Base-by-base conservation (phyloP, 2,797 vertebrate species). In the Pseudocheirus occidentalis region DNA sequence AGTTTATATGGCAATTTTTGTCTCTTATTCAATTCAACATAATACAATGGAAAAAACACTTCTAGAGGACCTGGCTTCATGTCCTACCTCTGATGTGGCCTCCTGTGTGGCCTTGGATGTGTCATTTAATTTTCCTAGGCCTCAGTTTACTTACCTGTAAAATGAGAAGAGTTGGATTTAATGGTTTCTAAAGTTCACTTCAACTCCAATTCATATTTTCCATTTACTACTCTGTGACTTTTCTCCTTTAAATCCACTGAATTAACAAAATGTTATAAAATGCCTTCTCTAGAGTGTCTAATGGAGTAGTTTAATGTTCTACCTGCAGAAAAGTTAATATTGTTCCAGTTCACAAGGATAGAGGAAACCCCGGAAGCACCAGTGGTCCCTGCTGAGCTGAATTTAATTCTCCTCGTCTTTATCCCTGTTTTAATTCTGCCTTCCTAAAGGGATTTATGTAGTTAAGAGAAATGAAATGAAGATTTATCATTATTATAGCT, bases 391-490 rank as follows among this genome's bases (percentile, higher is more conserved):
- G 46, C 53, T 21, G 13, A 55, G 58, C 54, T 12, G n/a, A 81
- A 62, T 90, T 90, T 81, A 91, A 10, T 95, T 50, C 92, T 5
- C 11, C 52, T 73, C 91, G 93, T 92, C 90, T 94, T 94, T 95
- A 95, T 91, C 12, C 56, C 3, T 57, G 24, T 95, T 94, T 96
- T 94, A 66, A 56, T 94, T 94, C n/a, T 3, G 87, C 89, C 94
- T 95, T 90, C 12, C 40, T 87, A 92, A 95, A 40, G 40, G 29
- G 56, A 11, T 57, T 92, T 73, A 56, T 29, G 55, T 92, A 57
- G 55, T 52, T 94, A 87, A 96, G 94, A 62, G 27, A 93, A 91
- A 94, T 62, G 34, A 90, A 95, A 95, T 62, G 53, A 94, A 31
- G 59, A 87, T 16, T 40, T 92, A 92, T 18, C 90, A 24, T 21